Conservation (phyloP, 92 coral and sea anemone genomes). For the Epizoanthus ramosus region DNA sequence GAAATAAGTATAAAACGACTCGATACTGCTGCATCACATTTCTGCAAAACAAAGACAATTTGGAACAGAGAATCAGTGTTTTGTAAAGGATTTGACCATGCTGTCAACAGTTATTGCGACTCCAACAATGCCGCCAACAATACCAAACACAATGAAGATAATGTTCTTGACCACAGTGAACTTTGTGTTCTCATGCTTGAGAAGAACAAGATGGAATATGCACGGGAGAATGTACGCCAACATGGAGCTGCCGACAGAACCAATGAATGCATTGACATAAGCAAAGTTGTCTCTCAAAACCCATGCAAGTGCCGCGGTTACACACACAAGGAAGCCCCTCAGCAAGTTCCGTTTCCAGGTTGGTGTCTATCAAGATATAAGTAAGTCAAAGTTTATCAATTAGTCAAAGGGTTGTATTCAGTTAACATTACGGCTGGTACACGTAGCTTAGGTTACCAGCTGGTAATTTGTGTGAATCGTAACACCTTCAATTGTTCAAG, state of each 20-base stretch:
- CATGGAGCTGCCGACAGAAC: slow-evolving; percentile 86
- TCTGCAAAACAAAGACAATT: too few relatives aligned
- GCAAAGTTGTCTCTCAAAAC: slow-evolving; percentile 81
- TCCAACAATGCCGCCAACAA: slow-evolving; percentile 87
- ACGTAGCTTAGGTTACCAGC: too few relatives aligned
- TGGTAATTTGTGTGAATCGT: too few relatives aligned
- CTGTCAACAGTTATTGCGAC: slow-evolving; percentile 76
- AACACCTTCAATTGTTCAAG: too few relatives aligned
- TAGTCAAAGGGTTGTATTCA: background rate
- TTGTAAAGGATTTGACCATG: slow-evolving; percentile 58
- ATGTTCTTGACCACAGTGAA: slow-evolving; percentile 73
- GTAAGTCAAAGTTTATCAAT: background rate
- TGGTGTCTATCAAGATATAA: slow-evolving; percentile 52
- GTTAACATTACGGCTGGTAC: too few relatives aligned
- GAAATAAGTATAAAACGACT: too few relatives aligned
- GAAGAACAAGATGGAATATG: slow-evolving; percentile 68
- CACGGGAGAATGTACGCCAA: slow-evolving; percentile 86
- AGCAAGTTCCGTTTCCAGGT: slow-evolving; percentile 83
- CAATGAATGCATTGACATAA: slow-evolving; percentile 82
- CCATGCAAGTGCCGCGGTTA: slow-evolving; percentile 74
- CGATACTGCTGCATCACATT: too few relatives aligned
- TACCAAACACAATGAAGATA: slow-evolving; percentile 71
- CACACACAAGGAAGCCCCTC: slow-evolving; percentile 63
- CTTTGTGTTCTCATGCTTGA: slow-evolving; percentile 69
- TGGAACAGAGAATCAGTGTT: background rate